Evolutionary conservation across 1,140 invertebrate species (phyloP), one percentile per base, ranked within the genome.

Genomic region (Yoshiicerus persimilis): DNA sequence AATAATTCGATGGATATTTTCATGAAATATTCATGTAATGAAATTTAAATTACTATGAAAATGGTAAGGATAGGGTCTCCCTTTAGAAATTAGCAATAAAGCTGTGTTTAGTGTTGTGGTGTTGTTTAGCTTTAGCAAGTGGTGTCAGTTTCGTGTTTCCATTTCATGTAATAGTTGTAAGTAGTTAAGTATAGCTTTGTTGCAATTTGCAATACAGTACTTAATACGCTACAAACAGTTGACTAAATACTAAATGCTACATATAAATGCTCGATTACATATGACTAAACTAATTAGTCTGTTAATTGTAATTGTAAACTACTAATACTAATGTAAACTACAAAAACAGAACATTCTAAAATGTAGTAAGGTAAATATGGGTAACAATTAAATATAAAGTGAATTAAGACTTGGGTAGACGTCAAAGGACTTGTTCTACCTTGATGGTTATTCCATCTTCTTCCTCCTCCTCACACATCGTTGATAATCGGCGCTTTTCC

Each of bases 371-470:
- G n/a, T 64, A 64, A 64, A 70, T 47, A 47, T 16, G 30, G 66
- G 66, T 70, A 70, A 70, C 66, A 70, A 70, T 70, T 70, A 36
- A 36, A 80, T 80, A 80, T 80, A 80, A n/a, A 77, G 32, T 80
- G 75, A 80, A 80, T 80, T 80, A 80, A 80, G 34, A 80, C 16
- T 80, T 80, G 75, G 32, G 75, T 38, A 38, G 75, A 80, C 75
- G 75, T 80, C 75, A 80, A 80, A 80, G 30, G 75, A 80, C 84
- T 47, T 87, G 88, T 47, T 91, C 94, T 92, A 95, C 94, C 93
- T 94, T 94, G 90, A 95, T 95, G 56, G 93, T 94, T 80, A 95
- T 94, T 38, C 93, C 93, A 88, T 94, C 94, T 86, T 94, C 93
- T 90, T 94, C 93, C 75, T 94, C 94, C 90, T 94, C 94, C 92